Evolutionary conservation across 2,113 vertebrate genomes (phyloP).

Genomic region (Stegastes partitus): DNA sequence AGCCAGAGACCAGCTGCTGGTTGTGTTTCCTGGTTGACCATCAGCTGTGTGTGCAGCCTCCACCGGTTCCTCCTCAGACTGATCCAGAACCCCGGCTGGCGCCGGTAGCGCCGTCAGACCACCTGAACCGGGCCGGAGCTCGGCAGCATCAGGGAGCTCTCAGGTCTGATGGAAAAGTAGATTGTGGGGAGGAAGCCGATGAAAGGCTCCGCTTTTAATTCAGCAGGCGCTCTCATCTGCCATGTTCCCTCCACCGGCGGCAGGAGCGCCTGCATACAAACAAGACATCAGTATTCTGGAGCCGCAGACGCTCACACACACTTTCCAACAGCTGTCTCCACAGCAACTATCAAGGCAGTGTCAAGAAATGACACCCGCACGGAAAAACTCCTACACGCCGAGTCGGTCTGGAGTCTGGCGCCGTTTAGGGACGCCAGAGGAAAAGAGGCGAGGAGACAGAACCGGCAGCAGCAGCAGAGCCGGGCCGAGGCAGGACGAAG

Average conservation of each 20-base stretch:
- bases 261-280: conserved; percentile 62
- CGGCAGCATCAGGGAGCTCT: too few species aligned
- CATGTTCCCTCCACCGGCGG: conserved; percentile 56
- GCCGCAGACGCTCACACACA: conserved; percentile 43
- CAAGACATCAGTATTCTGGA: conserved; percentile 74
- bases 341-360: conserved; percentile 62
- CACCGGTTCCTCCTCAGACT: too few species aligned
- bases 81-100: too few species aligned
- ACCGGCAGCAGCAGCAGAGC: conserved; percentile 11
- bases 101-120: too few species aligned
- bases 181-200: conserved; percentile 3
- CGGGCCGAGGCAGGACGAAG: conserved; percentile 42
- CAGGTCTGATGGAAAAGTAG: neutral
- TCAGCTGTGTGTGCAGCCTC: too few species aligned
- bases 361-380: conserved; percentile 60
- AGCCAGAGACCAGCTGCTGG: too few species aligned
- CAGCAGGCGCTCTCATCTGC: conserved; percentile 60
- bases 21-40: too few species aligned
- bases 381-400: conserved; percentile 20
- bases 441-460: conserved; percentile 28
- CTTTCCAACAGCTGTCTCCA: conserved; percentile 39
- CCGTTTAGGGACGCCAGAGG: conserved; percentile 39
- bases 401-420: conserved; percentile 35
- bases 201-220: conserved; percentile 58
- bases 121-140: too few species aligned